Base-by-base conservation (phyloP, 2,888 invertebrate species). In the Agrotis segetum region DNA sequence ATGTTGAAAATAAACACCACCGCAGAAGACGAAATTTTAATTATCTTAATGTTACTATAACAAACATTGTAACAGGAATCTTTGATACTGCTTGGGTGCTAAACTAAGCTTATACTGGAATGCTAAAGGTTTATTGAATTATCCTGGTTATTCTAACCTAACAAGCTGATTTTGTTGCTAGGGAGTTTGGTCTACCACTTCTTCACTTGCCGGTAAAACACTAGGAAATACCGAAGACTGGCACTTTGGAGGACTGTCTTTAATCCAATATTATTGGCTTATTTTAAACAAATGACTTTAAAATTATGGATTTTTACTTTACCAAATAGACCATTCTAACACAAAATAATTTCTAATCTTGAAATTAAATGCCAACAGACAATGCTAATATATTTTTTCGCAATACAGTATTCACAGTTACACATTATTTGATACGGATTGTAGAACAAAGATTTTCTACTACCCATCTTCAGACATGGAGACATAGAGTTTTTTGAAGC, bases 1-100 rank as follows among this genome's bases (percentile, higher is more conserved):
- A 87, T 82, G 83, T 84, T 86, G 71, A 81, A 82, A 84, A 81
- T 76, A 86, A 87, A 86, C 77, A 85, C 67, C 77, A 85, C 67
- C 77, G 61, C 71, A 70, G 70, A 67, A 70, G 60, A 81, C 73
- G 77, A 84, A 75, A 80, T 80, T 77, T 68, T 77, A 74, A 81
- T 79, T 81, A 79, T 77, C 80, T 63, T 71, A 63, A 74, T 73
- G 69, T 53, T 79, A 67, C 73, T 71, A 59, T 63, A 69, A 82
- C 71, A 84, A 74, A 74, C 74, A 66, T 29, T 49, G 60, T 17
- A 29, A 66, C 44, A 14, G 67, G 50, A 76, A 64, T 64, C 56
- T 77, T 74, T 69, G 67, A 61, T 69, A 58, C 24, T 44, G 47
- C 34, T 56, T 66, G 52, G 34, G 29, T 62, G 19, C 56, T 53